Percentiles rank a stretch among this genome's conserved stretches.
These are phyloP conservation scores for Microcebus tavaratra DNA, from an alignment of 2,113 vertebrate genomes.

Conservation along the genomic window DNA sequence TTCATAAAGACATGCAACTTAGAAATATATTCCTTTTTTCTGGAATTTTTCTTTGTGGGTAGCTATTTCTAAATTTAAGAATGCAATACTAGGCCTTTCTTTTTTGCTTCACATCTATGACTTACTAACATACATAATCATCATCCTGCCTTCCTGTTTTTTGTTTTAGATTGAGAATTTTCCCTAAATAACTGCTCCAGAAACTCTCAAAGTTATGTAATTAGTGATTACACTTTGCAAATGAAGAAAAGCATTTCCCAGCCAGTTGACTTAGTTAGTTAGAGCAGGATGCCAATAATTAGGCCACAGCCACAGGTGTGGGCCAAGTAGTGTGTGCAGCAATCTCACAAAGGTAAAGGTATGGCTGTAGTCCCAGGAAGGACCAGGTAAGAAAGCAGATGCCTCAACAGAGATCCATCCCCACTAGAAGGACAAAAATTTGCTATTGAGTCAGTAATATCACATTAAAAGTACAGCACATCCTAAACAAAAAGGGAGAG, in stretches of 20 bases:
- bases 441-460: not conserved
- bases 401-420: not conserved
- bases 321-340: not conserved
- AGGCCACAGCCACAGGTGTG: not conserved
- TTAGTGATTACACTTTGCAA: constrained; percentile 63
- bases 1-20: constrained; percentile 15
- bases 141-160: not conserved
- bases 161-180: constrained; percentile 41
- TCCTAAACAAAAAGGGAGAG: not conserved
- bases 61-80: not conserved
- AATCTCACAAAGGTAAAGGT: not conserved
- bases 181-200: constrained; percentile 52
- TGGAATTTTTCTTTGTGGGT: not conserved
- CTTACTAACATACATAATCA: not conserved
- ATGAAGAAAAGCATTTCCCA: constrained; percentile 56
- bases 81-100: not conserved
- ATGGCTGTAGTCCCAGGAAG: not conserved
- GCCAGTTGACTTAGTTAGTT: constrained; percentile 59
- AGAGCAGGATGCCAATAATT: constrained; percentile 48
- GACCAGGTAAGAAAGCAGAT: not conserved
- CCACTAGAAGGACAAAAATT: not conserved
- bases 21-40: not conserved
- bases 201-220: constrained; percentile 59
- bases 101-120: not conserved
- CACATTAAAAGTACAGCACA: not conserved